phyloP scores from a whole-genome alignment of 2,888 invertebrate genomes.

The Venustoraphidia nigricollis region DNA sequence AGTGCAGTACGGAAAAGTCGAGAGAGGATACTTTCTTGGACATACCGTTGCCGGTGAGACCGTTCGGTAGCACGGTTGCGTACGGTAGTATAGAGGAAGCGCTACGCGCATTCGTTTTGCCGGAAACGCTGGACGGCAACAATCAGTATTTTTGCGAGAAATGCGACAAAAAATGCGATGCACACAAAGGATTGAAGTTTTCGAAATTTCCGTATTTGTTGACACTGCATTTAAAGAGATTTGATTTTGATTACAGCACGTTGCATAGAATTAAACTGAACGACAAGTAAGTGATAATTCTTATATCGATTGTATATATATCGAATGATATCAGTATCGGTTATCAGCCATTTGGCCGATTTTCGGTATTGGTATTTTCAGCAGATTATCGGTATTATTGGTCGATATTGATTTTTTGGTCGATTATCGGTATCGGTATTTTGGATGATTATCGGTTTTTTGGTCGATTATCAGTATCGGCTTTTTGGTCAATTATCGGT shows the following conservation, averaged over 20 bases:
- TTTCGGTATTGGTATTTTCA: too few relatives aligned
- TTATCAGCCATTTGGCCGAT: too few relatives aligned
- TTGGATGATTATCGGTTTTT: too few relatives aligned
- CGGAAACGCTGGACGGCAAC: constrained; percentile 65
- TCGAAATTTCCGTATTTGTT: constrained; percentile 73
- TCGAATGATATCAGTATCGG: too few relatives aligned
- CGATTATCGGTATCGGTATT: too few relatives aligned
- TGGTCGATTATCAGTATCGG: too few relatives aligned
- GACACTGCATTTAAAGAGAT: constrained; percentile 74
- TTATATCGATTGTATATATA: neutral
- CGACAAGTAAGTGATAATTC: constrained; percentile 46
- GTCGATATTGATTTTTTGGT: too few relatives aligned
- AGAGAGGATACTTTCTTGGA: constrained; percentile 72
- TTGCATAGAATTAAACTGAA: constrained; percentile 76
- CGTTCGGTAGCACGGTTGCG: constrained; percentile 60
- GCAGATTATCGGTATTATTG: too few relatives aligned
- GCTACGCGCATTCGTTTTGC: constrained; percentile 64
- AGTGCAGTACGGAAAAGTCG: constrained; percentile 69
- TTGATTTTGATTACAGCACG: constrained; percentile 76
- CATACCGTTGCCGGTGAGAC: constrained; percentile 70
- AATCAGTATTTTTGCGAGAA: constrained; percentile 81
- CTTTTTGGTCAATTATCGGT: too few relatives aligned
- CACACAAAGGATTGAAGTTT: constrained; percentile 80
- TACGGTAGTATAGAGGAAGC: constrained; percentile 76
- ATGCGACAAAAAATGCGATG: constrained; percentile 75